A percentile compares a stretch with the other conserved stretches of the same genome.
phyloP scores from a whole-genome alignment of 2,113 vertebrate genomes.

The Pollachius pollachius region DNA sequence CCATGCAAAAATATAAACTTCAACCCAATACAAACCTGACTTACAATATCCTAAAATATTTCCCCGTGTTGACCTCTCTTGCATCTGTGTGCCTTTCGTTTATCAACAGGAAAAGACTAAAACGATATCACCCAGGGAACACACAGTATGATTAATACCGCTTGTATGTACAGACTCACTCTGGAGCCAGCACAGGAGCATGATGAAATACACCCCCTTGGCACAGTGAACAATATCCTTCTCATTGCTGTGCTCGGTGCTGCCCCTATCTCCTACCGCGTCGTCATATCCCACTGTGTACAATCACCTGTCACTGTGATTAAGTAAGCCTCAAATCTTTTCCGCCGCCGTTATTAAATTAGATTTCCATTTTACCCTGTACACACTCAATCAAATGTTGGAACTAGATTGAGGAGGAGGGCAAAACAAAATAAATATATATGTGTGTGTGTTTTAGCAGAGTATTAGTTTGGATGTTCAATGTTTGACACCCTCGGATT shows the following conservation, averaged over 20 bases:
- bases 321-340: conserved; percentile 56
- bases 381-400: conserved; percentile 37
- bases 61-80: too few species aligned
- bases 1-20: too few species aligned
- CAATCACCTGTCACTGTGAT: conserved; percentile 67
- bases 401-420: conserved; percentile 19
- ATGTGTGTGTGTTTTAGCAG: background rate
- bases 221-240: conserved; percentile 60
- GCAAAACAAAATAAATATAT: background rate
- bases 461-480: too few species aligned
- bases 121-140: conserved; percentile 33
- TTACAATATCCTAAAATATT: too few species aligned
- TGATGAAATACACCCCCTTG: conserved; percentile 49
- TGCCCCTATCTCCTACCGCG: conserved; percentile 36
- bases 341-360: conserved; percentile 60
- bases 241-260: conserved; percentile 46
- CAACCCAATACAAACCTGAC: too few species aligned
- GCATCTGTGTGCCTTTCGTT: too few species aligned
- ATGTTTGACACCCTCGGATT: too few species aligned
- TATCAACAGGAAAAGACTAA: too few species aligned
- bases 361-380: conserved; percentile 49
- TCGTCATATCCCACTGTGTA: conserved; percentile 50
- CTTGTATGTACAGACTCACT: conserved; percentile 48
- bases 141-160: conserved; percentile 58
- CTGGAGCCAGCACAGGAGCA: conserved; percentile 44